Percentiles rank a stretch among this genome's conserved stretches.
phyloP scores from a whole-genome alignment of 2,888 invertebrate species.

The Polymixis flavicincta region DNA sequence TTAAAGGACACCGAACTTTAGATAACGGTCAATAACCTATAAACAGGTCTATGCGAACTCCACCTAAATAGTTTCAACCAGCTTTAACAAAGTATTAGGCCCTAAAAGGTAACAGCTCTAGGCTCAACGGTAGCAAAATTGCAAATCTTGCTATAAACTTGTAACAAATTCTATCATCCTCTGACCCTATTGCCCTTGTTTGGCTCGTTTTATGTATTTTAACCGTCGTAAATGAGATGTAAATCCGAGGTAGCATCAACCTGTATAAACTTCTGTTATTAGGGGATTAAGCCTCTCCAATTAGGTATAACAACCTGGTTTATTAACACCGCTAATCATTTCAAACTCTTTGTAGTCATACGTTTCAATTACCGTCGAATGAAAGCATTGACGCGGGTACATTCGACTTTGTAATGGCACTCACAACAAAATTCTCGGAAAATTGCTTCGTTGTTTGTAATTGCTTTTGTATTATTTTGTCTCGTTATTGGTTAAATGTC shows the following conservation, averaged over 20 bases:
- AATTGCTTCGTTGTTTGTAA: not conserved
- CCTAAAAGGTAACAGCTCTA: conserved; percentile 72
- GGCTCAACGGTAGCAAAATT: conserved; percentile 66
- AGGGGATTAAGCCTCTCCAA: conserved; percentile 67
- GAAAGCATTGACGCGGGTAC: not conserved
- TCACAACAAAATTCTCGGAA: too few relatives aligned
- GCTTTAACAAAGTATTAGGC: conserved; percentile 65
- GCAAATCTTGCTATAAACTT: conserved; percentile 72
- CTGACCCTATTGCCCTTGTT: conserved; percentile 50
- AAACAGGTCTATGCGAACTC: conserved; percentile 57
- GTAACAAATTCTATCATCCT: conserved; percentile 68
- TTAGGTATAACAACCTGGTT: conserved; percentile 57
- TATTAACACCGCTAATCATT: conserved; percentile 57
- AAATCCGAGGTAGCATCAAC: conserved; percentile 71
- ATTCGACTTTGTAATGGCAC: too few relatives aligned
- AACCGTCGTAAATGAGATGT: conserved; percentile 76
- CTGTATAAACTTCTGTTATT: conserved; percentile 72
- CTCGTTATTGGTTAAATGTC: not conserved
- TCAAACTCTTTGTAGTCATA: conserved; percentile 38
- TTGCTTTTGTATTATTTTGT: not conserved
- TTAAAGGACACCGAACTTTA: conserved; percentile 30
- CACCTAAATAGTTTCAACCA: conserved; percentile 62
- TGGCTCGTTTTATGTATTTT: conserved; percentile 64
- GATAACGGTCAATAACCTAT: conserved; percentile 61
- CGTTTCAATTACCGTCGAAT: conserved; percentile 21